Conservation (phyloP, 2,113 vertebrate species). For the Mesembrinibis cayennensis region DNA sequence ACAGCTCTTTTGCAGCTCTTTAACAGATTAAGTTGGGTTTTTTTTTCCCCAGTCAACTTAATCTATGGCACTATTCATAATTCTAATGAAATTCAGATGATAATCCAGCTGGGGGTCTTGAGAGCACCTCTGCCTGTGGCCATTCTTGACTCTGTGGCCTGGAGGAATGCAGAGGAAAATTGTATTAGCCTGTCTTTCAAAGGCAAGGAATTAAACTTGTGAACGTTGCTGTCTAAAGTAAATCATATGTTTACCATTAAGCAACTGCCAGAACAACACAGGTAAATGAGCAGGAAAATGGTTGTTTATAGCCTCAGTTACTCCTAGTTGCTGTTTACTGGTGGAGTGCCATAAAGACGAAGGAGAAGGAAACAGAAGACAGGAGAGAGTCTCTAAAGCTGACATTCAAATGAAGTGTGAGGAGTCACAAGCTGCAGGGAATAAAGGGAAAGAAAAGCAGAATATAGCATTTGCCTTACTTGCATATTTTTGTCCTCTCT, state of each 20-base stretch:
- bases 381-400: background rate
- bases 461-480: background rate
- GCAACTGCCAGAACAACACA: background rate
- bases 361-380: background rate
- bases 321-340: background rate
- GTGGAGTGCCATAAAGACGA: background rate
- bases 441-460: background rate
- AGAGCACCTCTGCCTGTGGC: background rate
- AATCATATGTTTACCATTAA: background rate
- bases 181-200: background rate
- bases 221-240: background rate
- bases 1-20: background rate
- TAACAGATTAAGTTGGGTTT: background rate
- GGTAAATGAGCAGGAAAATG: conserved; percentile 1
- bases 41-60: background rate
- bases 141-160: background rate
- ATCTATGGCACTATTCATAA: background rate
- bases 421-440: background rate
- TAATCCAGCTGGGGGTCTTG: background rate
- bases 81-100: conserved; percentile 26
- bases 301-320: background rate
- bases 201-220: background rate
- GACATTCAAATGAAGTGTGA: background rate
- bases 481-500: background rate
- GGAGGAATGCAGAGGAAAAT: conserved; percentile 11